These are phyloP conservation scores for Nasonia vitripennis DNA, from an alignment of 1,140 invertebrate species.

Conservation along the genomic window DNA sequence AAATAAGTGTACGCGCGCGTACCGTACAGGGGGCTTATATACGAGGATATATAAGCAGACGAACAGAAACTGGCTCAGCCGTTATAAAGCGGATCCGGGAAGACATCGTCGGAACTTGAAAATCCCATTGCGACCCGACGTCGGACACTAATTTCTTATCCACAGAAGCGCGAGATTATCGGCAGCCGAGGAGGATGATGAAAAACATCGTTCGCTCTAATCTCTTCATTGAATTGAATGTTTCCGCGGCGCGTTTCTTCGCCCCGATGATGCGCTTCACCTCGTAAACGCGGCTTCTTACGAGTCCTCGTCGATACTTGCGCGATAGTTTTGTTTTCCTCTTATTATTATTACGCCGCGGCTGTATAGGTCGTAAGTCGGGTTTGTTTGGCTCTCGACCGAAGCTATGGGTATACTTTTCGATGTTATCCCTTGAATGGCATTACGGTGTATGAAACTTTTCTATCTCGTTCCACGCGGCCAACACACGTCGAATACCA, in stretches of 20 bases:
- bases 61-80: not conserved
- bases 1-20: too few species aligned
- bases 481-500: too few species aligned
- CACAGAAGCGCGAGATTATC: not conserved
- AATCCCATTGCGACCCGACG: not conserved
- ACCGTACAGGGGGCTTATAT: too few species aligned
- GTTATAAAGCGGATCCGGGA: not conserved
- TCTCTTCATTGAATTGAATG: not conserved
- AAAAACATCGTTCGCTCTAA: not conserved
- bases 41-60: not conserved
- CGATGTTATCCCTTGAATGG: too few species aligned
- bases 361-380: too few species aligned
- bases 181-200: too few species aligned
- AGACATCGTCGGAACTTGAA: slow-evolving; percentile 9
- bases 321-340: too few species aligned
- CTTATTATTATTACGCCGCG: too few species aligned
- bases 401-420: too few species aligned
- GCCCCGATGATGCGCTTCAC: not conserved
- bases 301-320: not conserved
- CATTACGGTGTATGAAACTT: too few species aligned
- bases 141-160: slow-evolving; percentile 5
- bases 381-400: too few species aligned
- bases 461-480: too few species aligned
- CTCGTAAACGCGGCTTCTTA: not conserved
- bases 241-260: not conserved